These are phyloP conservation scores for Psephotus haematonotus DNA, from an alignment of 2,113 vertebrate species.

Conservation along the genomic window DNA sequence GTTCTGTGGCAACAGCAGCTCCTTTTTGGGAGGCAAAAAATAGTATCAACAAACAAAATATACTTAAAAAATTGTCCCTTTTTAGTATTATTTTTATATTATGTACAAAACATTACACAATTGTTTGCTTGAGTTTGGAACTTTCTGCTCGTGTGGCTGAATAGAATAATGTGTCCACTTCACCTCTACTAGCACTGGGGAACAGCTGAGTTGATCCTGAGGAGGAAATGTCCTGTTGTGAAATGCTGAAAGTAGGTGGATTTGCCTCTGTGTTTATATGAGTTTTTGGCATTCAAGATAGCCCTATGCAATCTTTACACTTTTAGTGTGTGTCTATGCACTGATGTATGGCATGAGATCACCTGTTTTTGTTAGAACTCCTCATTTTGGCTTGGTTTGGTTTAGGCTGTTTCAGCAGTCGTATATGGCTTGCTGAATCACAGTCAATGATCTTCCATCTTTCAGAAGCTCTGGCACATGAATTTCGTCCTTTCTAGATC, in stretches of 20 bases:
- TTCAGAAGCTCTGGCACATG: neutral
- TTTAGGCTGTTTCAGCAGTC: neutral
- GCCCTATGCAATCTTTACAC: neutral
- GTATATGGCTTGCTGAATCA: neutral
- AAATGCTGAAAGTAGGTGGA: neutral
- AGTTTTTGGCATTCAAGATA: neutral
- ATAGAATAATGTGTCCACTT: fast-evolving
- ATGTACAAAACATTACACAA: neutral
- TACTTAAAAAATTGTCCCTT: neutral
- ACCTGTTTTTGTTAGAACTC: neutral
- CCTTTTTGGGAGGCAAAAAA: neutral
- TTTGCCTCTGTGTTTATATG: neutral
- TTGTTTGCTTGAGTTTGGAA: neutral
- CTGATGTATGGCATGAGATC: neutral
- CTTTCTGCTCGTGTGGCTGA: neutral
- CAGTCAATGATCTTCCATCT: neutral
- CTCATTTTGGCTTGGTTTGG: neutral
- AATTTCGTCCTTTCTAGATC: neutral
- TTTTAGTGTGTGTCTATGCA: neutral
- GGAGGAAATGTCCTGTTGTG: neutral
- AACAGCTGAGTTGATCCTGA: neutral
- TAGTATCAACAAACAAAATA: neutral
- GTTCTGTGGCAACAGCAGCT: neutral
- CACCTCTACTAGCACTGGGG: neutral
- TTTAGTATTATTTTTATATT: neutral